Base-by-base conservation (phyloP, 2,113 vertebrate genomes). In the Ovibos moschatus region DNA sequence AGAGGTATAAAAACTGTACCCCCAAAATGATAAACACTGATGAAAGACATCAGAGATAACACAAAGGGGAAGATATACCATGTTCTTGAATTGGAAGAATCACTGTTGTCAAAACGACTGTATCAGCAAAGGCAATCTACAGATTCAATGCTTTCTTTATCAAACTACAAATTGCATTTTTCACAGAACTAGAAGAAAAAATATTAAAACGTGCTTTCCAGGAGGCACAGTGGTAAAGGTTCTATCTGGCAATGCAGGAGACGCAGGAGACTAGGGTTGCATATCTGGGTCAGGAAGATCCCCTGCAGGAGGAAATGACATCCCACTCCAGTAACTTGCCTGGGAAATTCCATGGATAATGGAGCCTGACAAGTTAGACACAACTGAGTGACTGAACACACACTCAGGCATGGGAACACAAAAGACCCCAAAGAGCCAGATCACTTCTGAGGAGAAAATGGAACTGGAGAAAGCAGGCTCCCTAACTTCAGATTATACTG, bases 201-300 rank as follows among this genome's bases (percentile, higher is more conserved):
- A 43, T 43, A 74, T 40, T 74, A 40, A 74, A 74, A 40, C 9
- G 5, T 74, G 21, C 14, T 21, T 71, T 36, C 17, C n/a, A 71
- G 36, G 11, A 11, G 36, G 36, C 11, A 12, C 21, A 74, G 67
- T 25, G 19, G 10, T 25, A 40, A 40, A 40, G 21, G 21, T 12
- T 25, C 10, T 40, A 6, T 21, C 67, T 74, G 36, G 19, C 21
- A 74, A 74, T 3, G 5, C n/a, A 13, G 36, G 19, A 74, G 10
- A 74, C 0, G 0, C 10, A 25, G 67, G 5, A 74, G 21, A 13
- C 67, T 13, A 23, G 5, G 67, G 21, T 25, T 74, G 5, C 21
- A 6, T 74, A 23, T 40, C 67, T 40, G 10, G 10, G 5, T 74
- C 2, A 0, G 5, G 67, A 74, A 74, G 36, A 23, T 40, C 5